Evolutionary conservation across 2,113 vertebrate species (phyloP).

Genomic region (Lates calcarifer): DNA sequence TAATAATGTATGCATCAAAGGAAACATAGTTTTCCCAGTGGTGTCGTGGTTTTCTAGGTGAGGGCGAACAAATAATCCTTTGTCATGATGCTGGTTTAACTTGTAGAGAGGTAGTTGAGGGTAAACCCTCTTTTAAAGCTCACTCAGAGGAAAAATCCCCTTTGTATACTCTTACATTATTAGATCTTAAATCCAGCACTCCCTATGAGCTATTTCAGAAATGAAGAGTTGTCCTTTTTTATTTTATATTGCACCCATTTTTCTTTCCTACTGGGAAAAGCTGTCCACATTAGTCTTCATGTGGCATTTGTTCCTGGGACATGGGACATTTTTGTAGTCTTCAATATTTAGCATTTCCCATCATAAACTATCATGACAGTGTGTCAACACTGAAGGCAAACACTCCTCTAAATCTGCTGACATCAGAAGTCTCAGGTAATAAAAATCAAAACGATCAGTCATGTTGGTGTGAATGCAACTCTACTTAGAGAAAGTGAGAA

Average conservation of each 20-base stretch:
- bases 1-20: constrained; percentile 44
- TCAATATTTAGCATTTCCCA: constrained; percentile 21
- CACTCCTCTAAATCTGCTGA: constrained; percentile 23
- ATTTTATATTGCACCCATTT: constrained; percentile 6
- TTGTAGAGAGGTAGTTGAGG: background rate
- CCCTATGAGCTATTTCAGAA: constrained; percentile 4
- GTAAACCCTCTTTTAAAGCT: constrained; percentile 29
- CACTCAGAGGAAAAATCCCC: constrained; percentile 18
- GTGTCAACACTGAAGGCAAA: constrained; percentile 10
- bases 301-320: constrained; percentile 24
- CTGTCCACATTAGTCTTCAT: background rate
- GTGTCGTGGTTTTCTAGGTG: constrained; percentile 26
- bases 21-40: constrained; percentile 22
- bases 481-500: constrained; percentile 18
- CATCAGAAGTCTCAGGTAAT: constrained; percentile 8
- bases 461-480: background rate
- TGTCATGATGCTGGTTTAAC: constrained; percentile 33
- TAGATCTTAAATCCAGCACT: constrained; percentile 23
- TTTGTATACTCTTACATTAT: background rate
- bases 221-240: constrained; percentile 13
- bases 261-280: constrained; percentile 1
- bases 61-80: constrained; percentile 31
- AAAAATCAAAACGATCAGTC: constrained; percentile 43
- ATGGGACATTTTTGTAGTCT: background rate
- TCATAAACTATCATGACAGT: constrained; percentile 23